Evolutionary conservation across 2,888 invertebrate species (phyloP), one percentile per base, ranked within the genome.

Genomic region (Netelia fuscicornis): DNA sequence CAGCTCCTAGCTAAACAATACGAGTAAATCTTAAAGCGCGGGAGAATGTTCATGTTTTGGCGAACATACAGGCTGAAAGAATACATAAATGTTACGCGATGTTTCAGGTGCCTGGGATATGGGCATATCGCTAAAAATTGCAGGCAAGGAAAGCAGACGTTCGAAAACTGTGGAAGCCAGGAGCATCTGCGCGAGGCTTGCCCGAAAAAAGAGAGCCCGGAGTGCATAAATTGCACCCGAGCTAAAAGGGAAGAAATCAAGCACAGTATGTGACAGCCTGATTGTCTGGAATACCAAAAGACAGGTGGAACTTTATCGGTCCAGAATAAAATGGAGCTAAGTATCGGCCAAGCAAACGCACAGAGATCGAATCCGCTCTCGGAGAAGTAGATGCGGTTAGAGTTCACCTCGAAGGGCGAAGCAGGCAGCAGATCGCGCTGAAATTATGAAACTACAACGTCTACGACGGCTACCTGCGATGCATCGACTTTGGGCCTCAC

Each of bases 91-190:
- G 9, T 78, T 1, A 83, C 25, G 1, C 23, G 62, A 10, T 83
- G 83, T 23, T 83, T 44, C 20, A 58, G 58, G 13, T 83, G 83
- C 42, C 42, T 54, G 8, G 52, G 75, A 0, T 70, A 44, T 37
- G 80, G 74, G 0, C 83, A 83, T 13, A 60, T 79, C 0, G 68
- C 72, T 2, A 56, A 58, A 17, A 17, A 44, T 0, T 83, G 83
- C 56, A 6, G 11, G 0, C 2, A 9, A 0, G 5, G 6, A n/a
- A 6, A 48, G 5, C 17, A 9, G 1, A 48, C n/a, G 1, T 81
- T 74, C 48, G 54, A 74, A 8, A 17, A 37, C 17, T 81, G 81
- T 5, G 81, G 37, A 0, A 11, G 5, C n/a, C 11, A 8, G 1
- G 81, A 62, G 0, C 75, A 75, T 1, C 5, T 54, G 1, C 13